phyloP scores from a whole-genome alignment of 2,888 invertebrate genomes.

The Drosophila anceps region DNA sequence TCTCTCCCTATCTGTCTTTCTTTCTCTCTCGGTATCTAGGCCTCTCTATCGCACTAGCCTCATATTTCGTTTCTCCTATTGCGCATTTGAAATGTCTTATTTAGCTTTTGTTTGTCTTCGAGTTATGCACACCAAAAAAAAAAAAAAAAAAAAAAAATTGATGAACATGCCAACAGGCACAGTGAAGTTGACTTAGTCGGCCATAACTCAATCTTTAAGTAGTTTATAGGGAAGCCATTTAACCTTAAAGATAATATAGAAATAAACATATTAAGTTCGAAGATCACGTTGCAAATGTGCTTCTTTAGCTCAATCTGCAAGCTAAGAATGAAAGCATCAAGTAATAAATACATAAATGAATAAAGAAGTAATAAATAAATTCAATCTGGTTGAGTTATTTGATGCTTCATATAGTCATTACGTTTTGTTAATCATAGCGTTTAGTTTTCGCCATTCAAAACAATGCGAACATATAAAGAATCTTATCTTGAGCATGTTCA shows the following conservation, averaged over 20 bases:
- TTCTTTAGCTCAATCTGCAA: neutral
- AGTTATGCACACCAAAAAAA: conserved; percentile 31
- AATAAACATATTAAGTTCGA: neutral
- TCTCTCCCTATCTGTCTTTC: neutral
- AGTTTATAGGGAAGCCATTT: neutral
- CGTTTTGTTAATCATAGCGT: neutral
- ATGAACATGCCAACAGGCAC: conserved; percentile 54
- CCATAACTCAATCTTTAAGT: conserved; percentile 22
- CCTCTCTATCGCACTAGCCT: neutral
- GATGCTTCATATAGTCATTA: neutral
- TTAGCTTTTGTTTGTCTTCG: conserved; percentile 62
- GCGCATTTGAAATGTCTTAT: conserved; percentile 68
- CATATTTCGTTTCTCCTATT: conserved; percentile 9
- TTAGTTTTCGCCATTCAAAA: neutral
- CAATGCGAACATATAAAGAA: conserved; percentile 3
- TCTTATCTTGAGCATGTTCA: conserved; percentile 26
- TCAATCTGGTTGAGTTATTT: neutral
- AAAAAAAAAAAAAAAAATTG: conserved; percentile 26
- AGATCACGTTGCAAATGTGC: neutral
- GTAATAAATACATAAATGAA: neutral
- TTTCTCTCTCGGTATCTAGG: neutral
- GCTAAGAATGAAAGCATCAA: neutral
- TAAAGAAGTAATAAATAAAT: neutral
- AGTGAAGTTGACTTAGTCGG: conserved; percentile 35
- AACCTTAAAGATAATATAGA: neutral